Evolutionary conservation across 1,140 invertebrate genomes (phyloP), one percentile per base, ranked within the genome.

Genomic region (Drosophila dunni): DNA sequence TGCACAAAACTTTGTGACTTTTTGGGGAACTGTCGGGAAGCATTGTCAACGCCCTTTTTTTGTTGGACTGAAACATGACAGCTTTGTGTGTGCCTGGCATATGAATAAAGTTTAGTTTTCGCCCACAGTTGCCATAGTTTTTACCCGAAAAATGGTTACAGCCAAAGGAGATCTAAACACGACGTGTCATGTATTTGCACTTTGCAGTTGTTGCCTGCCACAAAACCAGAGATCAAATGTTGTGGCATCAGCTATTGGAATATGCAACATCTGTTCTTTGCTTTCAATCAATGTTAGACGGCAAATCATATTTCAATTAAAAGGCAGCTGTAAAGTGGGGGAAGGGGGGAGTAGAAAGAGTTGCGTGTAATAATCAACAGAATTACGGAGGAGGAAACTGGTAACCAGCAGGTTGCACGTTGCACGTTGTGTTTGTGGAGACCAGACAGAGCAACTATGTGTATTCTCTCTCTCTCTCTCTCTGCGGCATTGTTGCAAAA

Each of bases 231-330:
- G 81, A 84, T 82, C 76, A 76, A 84, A 79, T 75, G 67, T 17
- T 29, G 70, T 66, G 36, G 50, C 58, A 15, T 45, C 40, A 42
- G 40, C n/a, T 29, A 60, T 46, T 42, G 50, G 46, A 33, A 61
- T 44, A 36, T 46, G 45, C 50, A 40, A 51, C 60, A 64, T 34
- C 58, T 73, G 48, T 38, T 44, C 48, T 45, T 69, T 29, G 24
- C 61, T 73, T 74, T 61, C 75, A 73, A 74, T 74, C 71, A 67
- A 57, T 77, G 70, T 67, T 44, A 56, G 70, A 51, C 56, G 60
- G 15, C 79, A 79, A 86, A 82, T 88, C 83, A 86, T 82, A 86
- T 88, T 86, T 88, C 83, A 86, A 88, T 86, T 86, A 86, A 72
- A 76, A 78, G 57, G 34, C 42, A 69, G 42, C 36, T 20, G 17